phyloP scores from a whole-genome alignment of 2,888 invertebrate genomes.

The Chelonus formosanus region DNA sequence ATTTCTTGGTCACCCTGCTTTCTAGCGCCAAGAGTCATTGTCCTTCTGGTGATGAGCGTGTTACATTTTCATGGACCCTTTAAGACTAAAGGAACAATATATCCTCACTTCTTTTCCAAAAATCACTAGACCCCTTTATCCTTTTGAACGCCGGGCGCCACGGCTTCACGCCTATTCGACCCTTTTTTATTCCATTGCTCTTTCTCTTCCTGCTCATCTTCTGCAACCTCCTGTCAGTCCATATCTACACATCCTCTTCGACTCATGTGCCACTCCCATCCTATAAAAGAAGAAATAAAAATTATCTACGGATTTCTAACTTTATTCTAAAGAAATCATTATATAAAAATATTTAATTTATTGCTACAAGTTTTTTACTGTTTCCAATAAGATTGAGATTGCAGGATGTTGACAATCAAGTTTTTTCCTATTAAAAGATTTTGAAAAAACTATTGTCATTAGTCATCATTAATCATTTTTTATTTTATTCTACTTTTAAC shows the following conservation, averaged over 20 bases:
- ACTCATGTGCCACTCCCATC: slow-evolving; percentile 21
- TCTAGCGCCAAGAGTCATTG: slow-evolving; percentile 34
- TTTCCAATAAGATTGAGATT: too few relatives aligned
- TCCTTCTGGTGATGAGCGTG: slow-evolving; percentile 29
- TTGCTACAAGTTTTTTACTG: too few relatives aligned
- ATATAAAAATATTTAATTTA: too few relatives aligned
- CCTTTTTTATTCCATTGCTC: slow-evolving; percentile 22
- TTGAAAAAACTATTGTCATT: too few relatives aligned
- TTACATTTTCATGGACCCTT: slow-evolving; percentile 46
- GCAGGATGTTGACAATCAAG: too few relatives aligned
- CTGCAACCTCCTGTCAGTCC: slow-evolving; percentile 20
- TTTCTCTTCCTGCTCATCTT: slow-evolving; percentile 22
- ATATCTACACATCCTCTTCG: slow-evolving; percentile 11
- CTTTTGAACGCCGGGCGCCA: slow-evolving; percentile 56
- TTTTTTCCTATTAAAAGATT: too few relatives aligned
- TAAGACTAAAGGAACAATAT: slow-evolving; percentile 21
- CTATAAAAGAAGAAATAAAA: slow-evolving; percentile 25
- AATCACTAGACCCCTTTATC: slow-evolving; percentile 36
- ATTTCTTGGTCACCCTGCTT: slow-evolving; percentile 44
- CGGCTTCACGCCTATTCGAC: slow-evolving; percentile 55
- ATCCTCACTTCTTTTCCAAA: slow-evolving; percentile 36
- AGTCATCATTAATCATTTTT: too few relatives aligned
- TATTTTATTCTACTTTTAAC: too few relatives aligned
- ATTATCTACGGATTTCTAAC: slow-evolving; percentile 27
- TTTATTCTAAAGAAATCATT: slow-evolving; percentile 11